Evolutionary conservation across 2,888 invertebrate genomes (phyloP).

Genomic region (Tipula confusa): DNA sequence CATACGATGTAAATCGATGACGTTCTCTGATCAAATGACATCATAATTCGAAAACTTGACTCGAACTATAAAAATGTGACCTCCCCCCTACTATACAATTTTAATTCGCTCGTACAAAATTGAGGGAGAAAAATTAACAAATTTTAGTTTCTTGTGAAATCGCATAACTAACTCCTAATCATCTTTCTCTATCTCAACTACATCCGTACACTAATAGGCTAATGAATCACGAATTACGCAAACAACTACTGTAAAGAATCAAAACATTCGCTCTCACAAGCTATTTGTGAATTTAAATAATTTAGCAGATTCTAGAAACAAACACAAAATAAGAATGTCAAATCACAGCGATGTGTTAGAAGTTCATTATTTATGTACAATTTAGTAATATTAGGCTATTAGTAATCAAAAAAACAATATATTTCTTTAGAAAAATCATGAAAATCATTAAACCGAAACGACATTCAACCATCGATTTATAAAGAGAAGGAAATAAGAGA

Average conservation of each 20-base stretch:
- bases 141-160: not conserved
- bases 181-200: not conserved
- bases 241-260: not conserved
- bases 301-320: not conserved
- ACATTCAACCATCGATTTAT: not conserved
- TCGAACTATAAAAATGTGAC: not conserved
- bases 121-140: no score
- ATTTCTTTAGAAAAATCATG: constrained; percentile 3
- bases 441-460: not conserved
- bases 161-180: not conserved
- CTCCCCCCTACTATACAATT: not conserved
- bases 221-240: not conserved
- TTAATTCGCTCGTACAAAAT: no score
- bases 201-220: not conserved
- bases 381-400: not conserved
- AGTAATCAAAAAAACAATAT: not conserved
- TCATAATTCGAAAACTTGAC: not conserved
- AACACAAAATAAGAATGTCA: not conserved
- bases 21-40: not conserved
- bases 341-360: not conserved
- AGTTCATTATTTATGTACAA: not conserved
- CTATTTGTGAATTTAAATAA: not conserved
- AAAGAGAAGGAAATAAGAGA: not conserved
- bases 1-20: not conserved
- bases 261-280: not conserved